A percentile compares a stretch with the other conserved stretches of the same genome.
These are phyloP conservation scores for Zootermopsis nevadensis DNA, from an alignment of 2,888 invertebrate genomes.

Conservation along the genomic window DNA sequence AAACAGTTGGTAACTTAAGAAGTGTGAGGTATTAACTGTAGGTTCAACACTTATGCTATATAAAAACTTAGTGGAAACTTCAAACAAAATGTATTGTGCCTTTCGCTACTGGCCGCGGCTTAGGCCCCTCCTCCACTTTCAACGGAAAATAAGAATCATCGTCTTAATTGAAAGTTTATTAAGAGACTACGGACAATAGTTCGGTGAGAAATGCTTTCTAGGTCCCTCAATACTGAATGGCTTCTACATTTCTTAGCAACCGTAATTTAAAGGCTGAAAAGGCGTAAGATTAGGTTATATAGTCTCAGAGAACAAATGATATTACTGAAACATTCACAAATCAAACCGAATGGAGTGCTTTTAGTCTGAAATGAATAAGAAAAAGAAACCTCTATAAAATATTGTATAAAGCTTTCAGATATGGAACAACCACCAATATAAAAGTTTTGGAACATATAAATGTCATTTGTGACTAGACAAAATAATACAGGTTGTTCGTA, in stretches of 20 bases:
- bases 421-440: too few species aligned
- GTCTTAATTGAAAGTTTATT: conserved; percentile 27
- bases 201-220: neutral
- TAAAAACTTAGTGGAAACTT: conserved; percentile 6
- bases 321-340: neutral
- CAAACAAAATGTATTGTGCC: conserved; percentile 4
- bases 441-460: too few species aligned
- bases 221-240: neutral
- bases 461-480: too few species aligned
- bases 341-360: neutral
- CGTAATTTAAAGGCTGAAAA: neutral
- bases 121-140: neutral
- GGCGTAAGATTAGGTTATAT: neutral
- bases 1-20: neutral
- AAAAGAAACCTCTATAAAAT: neutral
- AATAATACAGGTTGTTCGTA: too few species aligned
- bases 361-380: neutral
- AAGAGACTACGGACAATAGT: neutral
- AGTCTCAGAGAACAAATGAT: neutral
- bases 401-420: too few species aligned
- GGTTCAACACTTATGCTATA: conserved; percentile 6
- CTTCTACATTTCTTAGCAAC: neutral
- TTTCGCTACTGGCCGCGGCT: neutral
- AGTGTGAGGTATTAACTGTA: neutral
- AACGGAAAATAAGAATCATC: neutral